These are phyloP conservation scores for Lordiphosa fenestrarum DNA, from an alignment of 2,888 invertebrate species.

Conservation along the genomic window DNA sequence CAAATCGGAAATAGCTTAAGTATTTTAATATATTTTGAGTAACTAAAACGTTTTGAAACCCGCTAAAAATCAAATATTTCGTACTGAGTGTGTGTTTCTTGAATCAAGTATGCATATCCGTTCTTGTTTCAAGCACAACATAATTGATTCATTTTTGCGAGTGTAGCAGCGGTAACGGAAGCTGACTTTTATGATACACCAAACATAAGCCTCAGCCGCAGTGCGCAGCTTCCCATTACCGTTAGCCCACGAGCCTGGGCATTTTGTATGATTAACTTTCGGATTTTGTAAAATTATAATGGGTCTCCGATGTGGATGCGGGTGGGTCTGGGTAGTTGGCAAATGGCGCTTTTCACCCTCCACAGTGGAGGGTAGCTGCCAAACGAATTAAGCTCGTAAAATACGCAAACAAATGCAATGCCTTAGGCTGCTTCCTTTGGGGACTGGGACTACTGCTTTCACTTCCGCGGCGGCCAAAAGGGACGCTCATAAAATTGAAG, in stretches of 20 bases:
- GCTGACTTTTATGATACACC: conserved; percentile 35
- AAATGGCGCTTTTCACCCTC: conserved; percentile 60
- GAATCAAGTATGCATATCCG: too few species aligned
- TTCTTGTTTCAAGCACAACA: too few species aligned
- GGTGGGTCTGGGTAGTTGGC: conserved; percentile 25
- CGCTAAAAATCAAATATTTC: too few species aligned
- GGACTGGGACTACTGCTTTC: conserved; percentile 47
- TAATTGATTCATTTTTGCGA: not conserved
- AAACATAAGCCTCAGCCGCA: conserved; percentile 39
- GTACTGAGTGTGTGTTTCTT: too few species aligned
- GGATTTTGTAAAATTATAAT: conserved; percentile 71
- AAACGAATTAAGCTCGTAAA: conserved; percentile 71
- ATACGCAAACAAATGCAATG: conserved; percentile 49
- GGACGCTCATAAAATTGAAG: conserved; percentile 57
- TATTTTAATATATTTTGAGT: too few species aligned
- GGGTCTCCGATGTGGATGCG: conserved; percentile 26
- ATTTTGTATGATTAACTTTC: conserved; percentile 67
- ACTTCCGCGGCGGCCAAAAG: conserved; percentile 35
- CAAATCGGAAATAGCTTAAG: too few species aligned
- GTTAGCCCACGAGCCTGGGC: conserved; percentile 24
- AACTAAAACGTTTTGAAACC: too few species aligned
- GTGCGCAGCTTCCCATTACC: conserved; percentile 38
- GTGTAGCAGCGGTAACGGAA: conserved; percentile 23
- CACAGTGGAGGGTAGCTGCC: conserved; percentile 36
- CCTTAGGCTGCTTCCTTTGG: conserved; percentile 36